A percentile compares a stretch with the other conserved stretches of the same genome.
Conservation (phyloP, 2,797 vertebrate species). For the Anguilla anguilla region DNA sequence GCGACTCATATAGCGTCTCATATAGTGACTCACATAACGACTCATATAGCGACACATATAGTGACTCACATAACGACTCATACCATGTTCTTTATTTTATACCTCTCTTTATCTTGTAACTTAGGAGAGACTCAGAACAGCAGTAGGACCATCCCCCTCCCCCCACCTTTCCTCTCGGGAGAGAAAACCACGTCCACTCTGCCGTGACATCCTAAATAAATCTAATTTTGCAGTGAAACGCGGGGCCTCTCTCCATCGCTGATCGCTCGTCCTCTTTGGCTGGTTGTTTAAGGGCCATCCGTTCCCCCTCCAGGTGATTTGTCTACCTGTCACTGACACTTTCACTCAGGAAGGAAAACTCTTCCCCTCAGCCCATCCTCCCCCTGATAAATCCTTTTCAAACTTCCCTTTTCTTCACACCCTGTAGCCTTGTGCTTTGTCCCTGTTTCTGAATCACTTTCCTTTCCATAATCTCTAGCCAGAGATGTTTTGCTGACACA, state of each 20-base stretch:
- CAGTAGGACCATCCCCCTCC: background rate
- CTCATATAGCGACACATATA: too few species aligned
- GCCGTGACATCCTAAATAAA: background rate
- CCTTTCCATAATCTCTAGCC: too few species aligned
- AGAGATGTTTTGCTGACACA: too few species aligned
- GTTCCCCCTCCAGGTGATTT: background rate
- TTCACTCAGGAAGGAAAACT: too few species aligned
- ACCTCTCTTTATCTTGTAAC: background rate
- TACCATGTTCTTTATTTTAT: background rate
- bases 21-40: too few species aligned
- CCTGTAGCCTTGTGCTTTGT: too few species aligned
- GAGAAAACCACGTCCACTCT: background rate
- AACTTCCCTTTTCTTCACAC: background rate
- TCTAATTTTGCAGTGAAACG: background rate
- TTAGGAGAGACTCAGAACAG: slow-evolving; percentile 14
- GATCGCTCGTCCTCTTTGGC: background rate
- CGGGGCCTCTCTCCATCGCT: background rate
- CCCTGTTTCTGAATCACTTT: too few species aligned
- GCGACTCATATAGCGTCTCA: too few species aligned
- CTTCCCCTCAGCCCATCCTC: too few species aligned
- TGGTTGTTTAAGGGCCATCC: background rate
- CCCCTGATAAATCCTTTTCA: background rate
- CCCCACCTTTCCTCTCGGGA: background rate
- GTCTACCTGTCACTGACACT: background rate
- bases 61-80: slow-evolving; percentile 14